Evolutionary conservation across 2,888 invertebrate genomes (phyloP).

Genomic region (Empis livida): DNA sequence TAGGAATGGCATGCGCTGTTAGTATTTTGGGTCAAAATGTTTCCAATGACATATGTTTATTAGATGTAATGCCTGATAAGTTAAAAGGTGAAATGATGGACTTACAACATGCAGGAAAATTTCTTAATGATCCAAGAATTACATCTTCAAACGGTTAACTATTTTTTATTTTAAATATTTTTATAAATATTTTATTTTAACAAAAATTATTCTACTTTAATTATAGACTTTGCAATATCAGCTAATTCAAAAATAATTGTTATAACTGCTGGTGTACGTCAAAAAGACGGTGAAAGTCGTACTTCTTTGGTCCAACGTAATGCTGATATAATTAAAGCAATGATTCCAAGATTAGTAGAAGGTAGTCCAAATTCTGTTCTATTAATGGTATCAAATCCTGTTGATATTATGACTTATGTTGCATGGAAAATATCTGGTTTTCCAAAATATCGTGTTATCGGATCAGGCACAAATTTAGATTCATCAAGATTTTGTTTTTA

Average conservation of each 20-base stretch:
- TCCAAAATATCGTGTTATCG: slow-evolving; percentile 68
- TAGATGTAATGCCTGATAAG: slow-evolving; percentile 66
- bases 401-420: slow-evolving; percentile 75
- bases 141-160: slow-evolving; percentile 36
- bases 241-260: slow-evolving; percentile 68
- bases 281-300: slow-evolving; percentile 64
- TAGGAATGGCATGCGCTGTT: slow-evolving; percentile 78
- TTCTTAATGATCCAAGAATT: slow-evolving; percentile 61
- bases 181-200: background rate
- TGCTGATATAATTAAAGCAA: slow-evolving; percentile 63
- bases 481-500: slow-evolving; percentile 74
- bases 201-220: too few relatives aligned
- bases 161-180: background rate
- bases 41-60: slow-evolving; percentile 61
- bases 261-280: slow-evolving; percentile 75
- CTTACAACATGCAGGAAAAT: slow-evolving; percentile 69
- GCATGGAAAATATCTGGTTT: slow-evolving; percentile 79
- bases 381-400: slow-evolving; percentile 75
- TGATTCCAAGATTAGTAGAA: slow-evolving; percentile 46
- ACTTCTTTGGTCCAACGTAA: slow-evolving; percentile 70
- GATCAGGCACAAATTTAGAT: slow-evolving; percentile 82
- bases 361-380: slow-evolving; percentile 70
- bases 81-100: slow-evolving; percentile 76
- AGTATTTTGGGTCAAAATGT: slow-evolving; percentile 64
- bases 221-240: slow-evolving; percentile 52